A percentile compares a stretch with the other conserved stretches of the same genome.
These are phyloP conservation scores for Idaea aversata DNA, from an alignment of 2,888 invertebrate species.

Conservation along the genomic window DNA sequence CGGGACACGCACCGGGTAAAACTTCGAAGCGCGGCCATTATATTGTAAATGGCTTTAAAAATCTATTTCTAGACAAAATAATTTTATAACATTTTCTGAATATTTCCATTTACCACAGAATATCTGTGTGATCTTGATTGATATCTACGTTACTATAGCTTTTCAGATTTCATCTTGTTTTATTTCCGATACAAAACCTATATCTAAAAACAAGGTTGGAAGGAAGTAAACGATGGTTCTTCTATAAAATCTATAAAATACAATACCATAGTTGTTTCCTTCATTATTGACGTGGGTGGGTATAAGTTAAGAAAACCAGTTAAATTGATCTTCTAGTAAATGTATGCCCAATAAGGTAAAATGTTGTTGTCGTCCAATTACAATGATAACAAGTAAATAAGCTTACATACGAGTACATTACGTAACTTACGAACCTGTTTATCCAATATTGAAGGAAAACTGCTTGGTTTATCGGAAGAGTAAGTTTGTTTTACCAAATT, in stretches of 20 bases:
- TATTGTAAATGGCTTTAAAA: too few species aligned
- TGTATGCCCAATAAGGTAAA: not conserved
- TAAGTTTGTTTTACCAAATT: not conserved
- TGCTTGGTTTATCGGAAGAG: slow-evolving; percentile 1
- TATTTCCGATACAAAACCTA: too few species aligned
- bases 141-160: too few species aligned
- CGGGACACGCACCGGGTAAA: not conserved
- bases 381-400: slow-evolving; percentile 2
- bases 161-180: too few species aligned
- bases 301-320: not conserved
- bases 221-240: too few species aligned
- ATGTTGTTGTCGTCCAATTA: not conserved
- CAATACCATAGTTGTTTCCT: not conserved
- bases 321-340: not conserved
- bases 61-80: too few species aligned
- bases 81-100: too few species aligned
- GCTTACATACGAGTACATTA: not conserved
- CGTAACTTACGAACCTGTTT: not conserved
- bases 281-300: not conserved
- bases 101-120: too few species aligned
- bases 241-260: too few species aligned
- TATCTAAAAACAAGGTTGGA: too few species aligned
- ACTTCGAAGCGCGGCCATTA: too few species aligned
- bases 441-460: slow-evolving; percentile 1
- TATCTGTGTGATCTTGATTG: too few species aligned